Evolutionary conservation across 1,140 invertebrate genomes (phyloP).

Genomic region (Pseudomyrmex flavicornis): DNA sequence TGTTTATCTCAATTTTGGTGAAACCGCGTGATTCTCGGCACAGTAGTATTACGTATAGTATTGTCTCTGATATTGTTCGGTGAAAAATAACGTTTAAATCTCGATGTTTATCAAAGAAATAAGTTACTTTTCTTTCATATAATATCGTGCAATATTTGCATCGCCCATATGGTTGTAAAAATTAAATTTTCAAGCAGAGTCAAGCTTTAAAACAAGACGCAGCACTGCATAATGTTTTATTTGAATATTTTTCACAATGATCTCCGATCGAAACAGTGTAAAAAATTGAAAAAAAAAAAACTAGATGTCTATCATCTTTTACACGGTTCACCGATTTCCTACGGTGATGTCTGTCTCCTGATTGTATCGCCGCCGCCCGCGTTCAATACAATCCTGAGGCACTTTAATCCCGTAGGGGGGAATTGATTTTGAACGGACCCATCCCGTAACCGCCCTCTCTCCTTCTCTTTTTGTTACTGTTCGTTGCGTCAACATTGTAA

Average conservation of each 20-base stretch:
- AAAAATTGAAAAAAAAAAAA: too few relatives aligned
- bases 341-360: conserved; percentile 6
- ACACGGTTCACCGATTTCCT: conserved; percentile 3
- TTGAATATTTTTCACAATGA: too few relatives aligned
- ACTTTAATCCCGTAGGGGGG: conserved; percentile 65
- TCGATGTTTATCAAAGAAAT: background rate
- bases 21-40: conserved; percentile 15
- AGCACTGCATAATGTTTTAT: too few relatives aligned
- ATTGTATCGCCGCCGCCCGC: conserved; percentile 1
- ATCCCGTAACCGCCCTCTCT: conserved; percentile 7
- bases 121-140: background rate
- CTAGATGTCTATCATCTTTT: background rate
- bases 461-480: conserved; percentile 5
- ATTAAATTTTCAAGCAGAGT: background rate
- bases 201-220: background rate
- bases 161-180: background rate
- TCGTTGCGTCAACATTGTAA: conserved; percentile 45
- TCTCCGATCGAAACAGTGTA: too few relatives aligned
- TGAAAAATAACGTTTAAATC: background rate
- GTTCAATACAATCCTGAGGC: conserved; percentile 17
- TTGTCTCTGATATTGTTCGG: background rate
- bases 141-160: background rate
- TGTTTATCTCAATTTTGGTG: background rate
- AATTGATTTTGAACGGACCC: conserved; percentile 71
- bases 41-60: background rate